phyloP scores from a whole-genome alignment of 1,140 invertebrate species.

The Caenorhabditis tropicalis region DNA sequence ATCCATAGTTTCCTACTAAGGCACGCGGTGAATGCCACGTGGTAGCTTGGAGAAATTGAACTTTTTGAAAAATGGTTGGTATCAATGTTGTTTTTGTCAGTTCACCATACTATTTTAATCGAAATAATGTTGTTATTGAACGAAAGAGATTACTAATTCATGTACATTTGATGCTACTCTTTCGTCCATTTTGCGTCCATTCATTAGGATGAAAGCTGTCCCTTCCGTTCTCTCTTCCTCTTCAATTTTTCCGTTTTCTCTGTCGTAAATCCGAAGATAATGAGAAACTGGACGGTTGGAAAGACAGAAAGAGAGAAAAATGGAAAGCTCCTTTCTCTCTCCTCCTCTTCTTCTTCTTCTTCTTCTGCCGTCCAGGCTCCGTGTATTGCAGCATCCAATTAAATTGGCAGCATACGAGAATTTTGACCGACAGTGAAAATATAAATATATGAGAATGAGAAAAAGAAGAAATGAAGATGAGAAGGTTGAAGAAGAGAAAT shows the following conservation, averaged over 20 bases:
- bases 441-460: constrained; percentile 7
- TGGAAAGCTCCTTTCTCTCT: too few relatives aligned
- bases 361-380: neutral
- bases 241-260: neutral
- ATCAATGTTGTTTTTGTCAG: neutral
- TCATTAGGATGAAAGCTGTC: constrained; percentile 37
- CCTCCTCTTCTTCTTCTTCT: too few relatives aligned
- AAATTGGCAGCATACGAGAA: constrained; percentile 16
- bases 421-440: constrained; percentile 18
- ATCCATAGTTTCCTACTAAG: constrained; percentile 34
- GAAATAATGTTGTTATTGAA: neutral
- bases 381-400: constrained; percentile 17
- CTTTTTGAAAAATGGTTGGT: neutral
- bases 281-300: constrained; percentile 36
- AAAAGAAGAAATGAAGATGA: neutral
- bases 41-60: neutral
- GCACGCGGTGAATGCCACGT: constrained; percentile 48
- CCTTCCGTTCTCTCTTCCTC: neutral
- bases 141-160: neutral
- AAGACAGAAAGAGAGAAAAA: neutral
- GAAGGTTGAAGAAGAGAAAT: neutral
- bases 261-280: constrained; percentile 41
- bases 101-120: neutral
- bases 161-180: constrained; percentile 10
- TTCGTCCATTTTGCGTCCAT: constrained; percentile 14